Evolutionary conservation across 1,140 invertebrate genomes (phyloP), one percentile per base, ranked within the genome.

Genomic region (Rhopalosiphum padi): DNA sequence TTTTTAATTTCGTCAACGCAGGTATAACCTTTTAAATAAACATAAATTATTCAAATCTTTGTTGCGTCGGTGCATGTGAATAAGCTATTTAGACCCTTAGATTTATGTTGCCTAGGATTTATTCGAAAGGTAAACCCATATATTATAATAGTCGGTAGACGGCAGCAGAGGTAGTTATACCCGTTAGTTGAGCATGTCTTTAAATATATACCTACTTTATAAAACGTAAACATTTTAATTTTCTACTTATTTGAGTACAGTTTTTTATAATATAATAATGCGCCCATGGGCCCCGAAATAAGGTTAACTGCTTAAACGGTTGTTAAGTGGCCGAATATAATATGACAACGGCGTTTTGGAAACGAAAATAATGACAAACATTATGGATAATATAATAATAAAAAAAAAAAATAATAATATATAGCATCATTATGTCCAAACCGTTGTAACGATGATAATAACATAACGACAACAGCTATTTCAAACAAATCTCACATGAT

Each of bases 21-120:
- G 21, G 77, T 48, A 87, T 22, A 87, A 51, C 86, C 86, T 48
- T 46, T 87, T 87, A 87, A 87, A 87, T n/a, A 87, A n/a, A 35
- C 86, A 87, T 87, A 87, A 87, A 87, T 87, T 87, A 87, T 87
- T 87, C 46, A 87, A 87, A 87, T 87, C 41, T 87, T 87, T 87
- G 86, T 87, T 48, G 21, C 15, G 46, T 87, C 46, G 86, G 86
- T 87, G 8, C 86, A 87, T 87, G 46, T 46, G n/a, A 87, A 87
- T 48, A 87, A 48, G 46, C 86, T 87, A 87, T 87, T 87, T 87
- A 87, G 46, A 87, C 86, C 86, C 86, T 87, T 87, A 87, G 86
- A 87, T 87, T 87, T 87, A 87, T 87, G 86, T 48, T 51, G n/a
- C 86, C 43, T 87, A 87, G 86, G 86, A 87, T 51, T 87, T 87